Conservation (phyloP, 2,888 invertebrate genomes). For the Meteorus colon region DNA sequence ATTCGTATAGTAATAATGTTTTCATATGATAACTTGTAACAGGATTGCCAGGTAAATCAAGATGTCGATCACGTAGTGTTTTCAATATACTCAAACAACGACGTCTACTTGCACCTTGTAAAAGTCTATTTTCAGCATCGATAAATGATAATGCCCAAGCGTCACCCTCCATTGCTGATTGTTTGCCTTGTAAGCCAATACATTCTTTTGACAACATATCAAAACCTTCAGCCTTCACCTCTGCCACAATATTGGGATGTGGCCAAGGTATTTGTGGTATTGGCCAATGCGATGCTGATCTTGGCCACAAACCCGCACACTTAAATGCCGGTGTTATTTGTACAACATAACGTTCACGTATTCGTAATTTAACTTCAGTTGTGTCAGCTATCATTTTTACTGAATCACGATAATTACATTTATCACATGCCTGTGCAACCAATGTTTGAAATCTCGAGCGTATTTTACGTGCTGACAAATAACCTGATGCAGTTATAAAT, state of each 20-base stretch:
- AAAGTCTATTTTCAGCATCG: constrained; percentile 91
- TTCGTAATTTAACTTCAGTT: constrained; percentile 91
- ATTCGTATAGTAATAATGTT: constrained; percentile 93
- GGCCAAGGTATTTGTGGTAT: constrained; percentile 94
- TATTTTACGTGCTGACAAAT: constrained; percentile 94
- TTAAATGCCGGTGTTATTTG: constrained; percentile 97
- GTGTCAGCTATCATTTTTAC: constrained; percentile 96
- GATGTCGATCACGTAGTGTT: constrained; percentile 90
- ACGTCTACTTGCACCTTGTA: constrained; percentile 89
- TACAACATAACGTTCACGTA: constrained; percentile 91
- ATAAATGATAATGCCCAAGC: constrained; percentile 95
- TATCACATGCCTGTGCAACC: constrained; percentile 93
- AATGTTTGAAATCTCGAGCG: constrained; percentile 93
- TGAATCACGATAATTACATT: constrained; percentile 92
- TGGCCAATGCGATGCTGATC: constrained; percentile 96
- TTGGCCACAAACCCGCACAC: constrained; percentile 94
- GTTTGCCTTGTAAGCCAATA: constrained; percentile 85
- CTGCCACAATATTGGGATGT: constrained; percentile 90
- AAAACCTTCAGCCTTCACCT: constrained; percentile 96
- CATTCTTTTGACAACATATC: constrained; percentile 93
- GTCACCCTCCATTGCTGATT: constrained; percentile 95
- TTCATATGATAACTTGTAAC: constrained; percentile 93
- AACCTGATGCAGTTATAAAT: constrained; percentile 97
- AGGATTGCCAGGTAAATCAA: constrained; percentile 91
- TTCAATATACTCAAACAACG: constrained; percentile 92